phyloP scores from a whole-genome alignment of 2,888 invertebrate genomes.

The Notodonta ziczac region DNA sequence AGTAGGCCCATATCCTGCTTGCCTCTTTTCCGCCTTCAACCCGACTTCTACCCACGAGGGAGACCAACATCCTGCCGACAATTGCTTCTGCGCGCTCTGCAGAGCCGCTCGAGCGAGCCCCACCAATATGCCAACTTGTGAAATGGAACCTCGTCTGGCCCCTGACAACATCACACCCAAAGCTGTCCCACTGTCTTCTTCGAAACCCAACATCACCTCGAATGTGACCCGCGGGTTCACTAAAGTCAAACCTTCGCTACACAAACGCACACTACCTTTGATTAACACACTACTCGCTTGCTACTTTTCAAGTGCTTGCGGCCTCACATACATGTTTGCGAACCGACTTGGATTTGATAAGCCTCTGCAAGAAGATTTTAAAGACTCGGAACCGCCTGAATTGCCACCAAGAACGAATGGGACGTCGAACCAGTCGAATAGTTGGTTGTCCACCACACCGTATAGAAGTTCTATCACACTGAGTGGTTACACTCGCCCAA shows the following conservation, averaged over 20 bases:
- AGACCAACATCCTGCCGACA: background rate
- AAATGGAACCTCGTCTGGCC: background rate
- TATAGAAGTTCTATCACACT: background rate
- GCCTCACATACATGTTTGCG: background rate
- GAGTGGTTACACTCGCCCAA: background rate
- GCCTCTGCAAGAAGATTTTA: background rate
- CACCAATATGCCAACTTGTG: background rate
- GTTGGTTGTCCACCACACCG: background rate
- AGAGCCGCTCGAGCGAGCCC: conserved; percentile 3
- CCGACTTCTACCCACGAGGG: conserved; percentile 1
- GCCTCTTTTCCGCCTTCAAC: conserved; percentile 1
- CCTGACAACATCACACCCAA: conserved; percentile 3
- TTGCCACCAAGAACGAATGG: background rate
- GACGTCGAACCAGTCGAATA: background rate
- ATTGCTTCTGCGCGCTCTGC: conserved; percentile 13
- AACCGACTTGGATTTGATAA: background rate
- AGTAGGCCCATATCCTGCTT: background rate
- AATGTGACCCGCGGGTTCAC: conserved; percentile 29
- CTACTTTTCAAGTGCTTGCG: conserved; percentile 32
- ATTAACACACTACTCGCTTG: conserved; percentile 23
- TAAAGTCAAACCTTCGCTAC: conserved; percentile 21
- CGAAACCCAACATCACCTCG: conserved; percentile 26
- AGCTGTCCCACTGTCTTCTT: conserved; percentile 15
- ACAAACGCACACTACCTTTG: conserved; percentile 15
- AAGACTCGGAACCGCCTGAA: background rate